Evolutionary conservation across 2,888 invertebrate genomes (phyloP).

Genomic region (Orgyia antiqua): DNA sequence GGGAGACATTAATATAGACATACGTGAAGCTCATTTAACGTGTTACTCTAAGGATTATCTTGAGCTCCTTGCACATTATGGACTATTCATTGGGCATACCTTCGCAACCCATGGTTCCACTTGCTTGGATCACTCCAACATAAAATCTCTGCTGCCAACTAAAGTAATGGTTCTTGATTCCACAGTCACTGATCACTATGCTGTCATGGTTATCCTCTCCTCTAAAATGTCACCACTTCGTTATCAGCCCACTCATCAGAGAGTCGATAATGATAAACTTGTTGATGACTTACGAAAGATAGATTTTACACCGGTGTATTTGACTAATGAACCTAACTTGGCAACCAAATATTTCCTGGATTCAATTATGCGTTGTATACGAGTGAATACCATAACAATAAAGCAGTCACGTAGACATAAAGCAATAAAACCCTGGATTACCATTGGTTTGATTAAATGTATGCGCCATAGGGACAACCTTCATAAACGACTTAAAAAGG

Average conservation of each 20-base stretch:
- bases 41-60: not conserved
- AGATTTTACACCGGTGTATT: too few species aligned
- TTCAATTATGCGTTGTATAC: not conserved
- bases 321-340: too few species aligned
- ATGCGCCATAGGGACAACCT: slow-evolving; percentile 1
- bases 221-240: not conserved
- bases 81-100: not conserved
- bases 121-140: not conserved
- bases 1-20: not conserved
- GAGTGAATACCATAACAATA: not conserved
- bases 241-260: not conserved
- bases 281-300: too few species aligned
- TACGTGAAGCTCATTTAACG: not conserved
- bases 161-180: not conserved
- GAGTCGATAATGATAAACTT: too few species aligned
- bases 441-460: not conserved
- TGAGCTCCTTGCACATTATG: not conserved
- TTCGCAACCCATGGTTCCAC: not conserved
- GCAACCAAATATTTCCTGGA: not conserved
- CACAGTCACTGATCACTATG: not conserved
- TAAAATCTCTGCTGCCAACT: not conserved
- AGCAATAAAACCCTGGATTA: not conserved
- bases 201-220: not conserved
- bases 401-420: not conserved
- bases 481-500: not conserved